Evolutionary conservation across 2,113 vertebrate species (phyloP).

Genomic region (Empidonax alnorum): DNA sequence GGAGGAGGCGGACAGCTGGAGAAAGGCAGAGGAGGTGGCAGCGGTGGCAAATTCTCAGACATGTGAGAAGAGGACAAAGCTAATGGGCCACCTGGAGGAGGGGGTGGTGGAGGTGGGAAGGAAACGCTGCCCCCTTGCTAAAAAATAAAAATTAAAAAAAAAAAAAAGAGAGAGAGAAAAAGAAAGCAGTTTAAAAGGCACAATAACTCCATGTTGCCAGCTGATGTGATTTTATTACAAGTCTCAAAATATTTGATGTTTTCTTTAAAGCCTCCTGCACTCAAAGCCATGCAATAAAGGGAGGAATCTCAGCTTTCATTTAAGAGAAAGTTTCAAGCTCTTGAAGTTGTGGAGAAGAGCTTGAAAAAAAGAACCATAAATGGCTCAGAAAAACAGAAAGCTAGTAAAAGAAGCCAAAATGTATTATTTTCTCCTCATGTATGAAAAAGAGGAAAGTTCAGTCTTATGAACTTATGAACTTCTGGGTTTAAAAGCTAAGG

Average conservation of each 20-base stretch:
- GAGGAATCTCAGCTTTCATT: conserved; percentile 60
- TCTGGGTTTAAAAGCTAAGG: conserved; percentile 7
- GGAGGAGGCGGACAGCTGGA: conserved; percentile 83
- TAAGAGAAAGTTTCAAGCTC: conserved; percentile 48
- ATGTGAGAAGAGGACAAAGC: conserved; percentile 78
- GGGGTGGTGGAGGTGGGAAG: conserved; percentile 72
- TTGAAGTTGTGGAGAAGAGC: conserved; percentile 21
- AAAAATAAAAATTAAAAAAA: conserved; percentile 20
- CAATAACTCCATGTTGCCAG: conserved; percentile 33
- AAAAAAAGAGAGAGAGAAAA: neutral
- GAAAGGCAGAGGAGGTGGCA: conserved; percentile 86
- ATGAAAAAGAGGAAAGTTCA: conserved; percentile 41
- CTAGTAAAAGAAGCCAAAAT: conserved; percentile 43
- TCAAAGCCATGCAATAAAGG: conserved; percentile 59
- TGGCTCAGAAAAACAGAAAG: conserved; percentile 52
- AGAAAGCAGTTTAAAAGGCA: conserved; percentile 46
- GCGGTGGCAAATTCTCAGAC: conserved; percentile 79
- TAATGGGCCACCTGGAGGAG: conserved; percentile 83
- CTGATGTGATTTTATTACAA: conserved; percentile 43
- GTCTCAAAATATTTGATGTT: conserved; percentile 58
- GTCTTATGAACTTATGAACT: conserved; percentile 48
- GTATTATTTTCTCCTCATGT: conserved; percentile 53
- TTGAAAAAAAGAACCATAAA: conserved; percentile 39
- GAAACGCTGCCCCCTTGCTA: conserved; percentile 76
- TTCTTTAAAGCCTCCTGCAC: conserved; percentile 54